Conservation (phyloP, 2,888 invertebrate genomes). For the Drosophila ustulata region DNA sequence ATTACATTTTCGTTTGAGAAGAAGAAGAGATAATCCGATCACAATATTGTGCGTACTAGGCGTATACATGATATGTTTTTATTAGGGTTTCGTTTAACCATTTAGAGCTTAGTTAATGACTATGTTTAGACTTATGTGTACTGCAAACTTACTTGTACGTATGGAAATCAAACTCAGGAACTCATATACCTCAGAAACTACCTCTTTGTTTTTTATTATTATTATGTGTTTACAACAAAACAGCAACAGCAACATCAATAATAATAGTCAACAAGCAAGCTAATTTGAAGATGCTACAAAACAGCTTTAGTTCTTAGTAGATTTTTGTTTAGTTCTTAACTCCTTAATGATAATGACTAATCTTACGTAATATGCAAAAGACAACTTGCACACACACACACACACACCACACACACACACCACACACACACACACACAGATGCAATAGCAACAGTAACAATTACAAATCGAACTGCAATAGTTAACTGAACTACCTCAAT, state of each 20-base stretch:
- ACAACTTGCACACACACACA: constrained; percentile 42
- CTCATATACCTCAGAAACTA: constrained; percentile 84
- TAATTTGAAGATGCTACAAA: constrained; percentile 71
- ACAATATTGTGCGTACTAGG: constrained; percentile 6
- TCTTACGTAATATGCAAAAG: constrained; percentile 55
- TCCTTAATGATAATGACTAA: constrained; percentile 36
- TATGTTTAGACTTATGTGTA: constrained; percentile 52
- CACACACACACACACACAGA: constrained; percentile 29
- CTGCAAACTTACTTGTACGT: constrained; percentile 25
- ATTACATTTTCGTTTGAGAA: constrained; percentile 23
- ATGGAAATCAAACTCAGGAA: constrained; percentile 82
- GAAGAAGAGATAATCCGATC: constrained; percentile 2
- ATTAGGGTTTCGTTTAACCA: constrained; percentile 37
- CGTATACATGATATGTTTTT: background rate
- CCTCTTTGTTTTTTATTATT: constrained; percentile 67
- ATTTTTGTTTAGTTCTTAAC: constrained; percentile 59
- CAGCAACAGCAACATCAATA: constrained; percentile 22
- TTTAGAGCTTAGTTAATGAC: constrained; percentile 35
- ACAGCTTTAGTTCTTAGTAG: constrained; percentile 65
- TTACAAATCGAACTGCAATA: constrained; percentile 84
- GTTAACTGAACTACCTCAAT: constrained; percentile 85
- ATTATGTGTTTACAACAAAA: constrained; percentile 33
- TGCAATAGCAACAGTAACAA: constrained; percentile 24
- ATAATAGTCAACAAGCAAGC: constrained; percentile 36
- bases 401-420: constrained; percentile 32